Evolutionary conservation across 2,888 invertebrate species (phyloP).

Genomic region (Ichneumon xanthorius): DNA sequence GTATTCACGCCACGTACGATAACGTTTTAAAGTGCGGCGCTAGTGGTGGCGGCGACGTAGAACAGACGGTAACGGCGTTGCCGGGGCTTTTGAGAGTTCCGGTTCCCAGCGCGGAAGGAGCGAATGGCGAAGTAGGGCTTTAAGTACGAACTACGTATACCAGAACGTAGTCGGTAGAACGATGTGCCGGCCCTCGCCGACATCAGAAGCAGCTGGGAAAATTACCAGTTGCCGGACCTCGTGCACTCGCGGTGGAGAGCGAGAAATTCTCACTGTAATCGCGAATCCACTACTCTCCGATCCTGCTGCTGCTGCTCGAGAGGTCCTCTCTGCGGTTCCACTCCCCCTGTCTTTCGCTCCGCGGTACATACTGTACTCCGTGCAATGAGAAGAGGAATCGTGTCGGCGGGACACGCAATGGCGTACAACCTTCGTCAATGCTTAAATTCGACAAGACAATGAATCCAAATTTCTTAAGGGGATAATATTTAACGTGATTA

Average conservation of each 20-base stretch:
- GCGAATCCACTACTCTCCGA: conserved; percentile 50
- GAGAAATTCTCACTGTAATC: conserved; percentile 65
- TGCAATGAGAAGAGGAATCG: conserved; percentile 44
- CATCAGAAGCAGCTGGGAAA: conserved; percentile 66
- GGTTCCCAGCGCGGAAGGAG: conserved; percentile 64
- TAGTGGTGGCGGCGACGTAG: conserved; percentile 36
- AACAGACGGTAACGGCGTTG: conserved; percentile 47
- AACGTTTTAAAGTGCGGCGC: conserved; percentile 48
- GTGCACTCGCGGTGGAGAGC: conserved; percentile 65
- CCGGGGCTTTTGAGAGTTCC: conserved; percentile 54
- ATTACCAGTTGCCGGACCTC: conserved; percentile 68
- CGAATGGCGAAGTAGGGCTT: conserved; percentile 42
- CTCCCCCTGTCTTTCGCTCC: conserved; percentile 43
- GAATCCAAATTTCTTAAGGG: neutral
- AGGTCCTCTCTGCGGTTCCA: conserved; percentile 53
- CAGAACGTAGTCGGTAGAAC: conserved; percentile 46
- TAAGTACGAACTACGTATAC: conserved; percentile 25
- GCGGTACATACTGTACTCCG: conserved; percentile 29
- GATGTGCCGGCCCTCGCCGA: conserved; percentile 49
- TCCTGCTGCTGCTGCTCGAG: conserved; percentile 35
- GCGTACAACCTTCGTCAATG: conserved; percentile 36
- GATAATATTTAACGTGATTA: neutral
- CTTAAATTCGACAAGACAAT: neutral
- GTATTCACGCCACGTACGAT: conserved; percentile 51
- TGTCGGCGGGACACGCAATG: conserved; percentile 53